These are phyloP conservation scores for Falco rusticolus DNA, from an alignment of 2,797 vertebrate species.

Conservation along the genomic window DNA sequence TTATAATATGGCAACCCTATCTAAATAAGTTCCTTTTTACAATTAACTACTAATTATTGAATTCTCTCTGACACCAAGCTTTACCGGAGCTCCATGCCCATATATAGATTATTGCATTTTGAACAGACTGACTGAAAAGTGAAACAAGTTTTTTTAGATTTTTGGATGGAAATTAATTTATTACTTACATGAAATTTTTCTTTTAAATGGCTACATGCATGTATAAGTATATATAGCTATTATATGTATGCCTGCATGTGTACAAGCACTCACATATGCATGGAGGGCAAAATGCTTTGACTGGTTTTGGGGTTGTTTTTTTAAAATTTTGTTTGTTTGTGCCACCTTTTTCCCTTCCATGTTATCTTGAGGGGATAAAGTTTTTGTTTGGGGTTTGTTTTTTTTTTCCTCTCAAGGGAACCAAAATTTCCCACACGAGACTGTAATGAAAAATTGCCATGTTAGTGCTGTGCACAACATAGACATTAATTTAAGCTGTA, in stretches of 20 bases:
- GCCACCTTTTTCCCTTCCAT: not conserved
- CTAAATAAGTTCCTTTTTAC: not conserved
- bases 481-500: not conserved
- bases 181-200: not conserved
- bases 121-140: not conserved
- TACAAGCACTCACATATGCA: not conserved
- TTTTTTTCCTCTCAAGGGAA: not conserved
- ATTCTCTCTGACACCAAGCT: not conserved
- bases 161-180: not conserved
- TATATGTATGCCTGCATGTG: not conserved
- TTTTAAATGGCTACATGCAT: not conserved
- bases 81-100: not conserved
- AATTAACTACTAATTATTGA: constrained; percentile 12
- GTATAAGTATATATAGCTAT: not conserved
- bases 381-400: no score
- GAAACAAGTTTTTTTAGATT: not conserved
- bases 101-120: not conserved
- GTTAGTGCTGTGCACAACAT: not conserved
- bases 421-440: not conserved
- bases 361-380: not conserved
- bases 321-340: not conserved
- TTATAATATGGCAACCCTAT: not conserved
- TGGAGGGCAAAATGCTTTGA: not conserved
- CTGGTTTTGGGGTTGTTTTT: accelerated
- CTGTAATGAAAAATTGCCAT: not conserved